Conservation (phyloP, 2,888 invertebrate species). For the Listrodromus nycthemerus region DNA sequence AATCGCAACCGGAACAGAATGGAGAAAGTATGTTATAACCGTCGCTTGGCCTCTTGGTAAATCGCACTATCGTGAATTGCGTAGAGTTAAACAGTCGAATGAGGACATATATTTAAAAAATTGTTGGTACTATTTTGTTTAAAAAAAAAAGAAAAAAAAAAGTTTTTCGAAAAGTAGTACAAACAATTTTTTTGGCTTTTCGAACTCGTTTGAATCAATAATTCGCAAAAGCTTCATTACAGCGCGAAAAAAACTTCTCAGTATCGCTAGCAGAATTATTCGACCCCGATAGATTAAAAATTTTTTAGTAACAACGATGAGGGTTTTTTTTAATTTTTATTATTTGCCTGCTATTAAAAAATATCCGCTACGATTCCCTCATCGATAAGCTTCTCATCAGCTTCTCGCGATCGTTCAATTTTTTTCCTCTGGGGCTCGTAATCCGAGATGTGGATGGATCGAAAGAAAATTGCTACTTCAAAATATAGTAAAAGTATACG, state of each 20-base stretch:
- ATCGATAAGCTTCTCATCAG: neutral
- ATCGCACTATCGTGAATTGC: neutral
- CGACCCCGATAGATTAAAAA: too few species aligned
- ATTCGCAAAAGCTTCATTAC: neutral
- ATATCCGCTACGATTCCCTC: neutral
- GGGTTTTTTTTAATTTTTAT: too few species aligned
- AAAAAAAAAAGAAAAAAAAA: neutral
- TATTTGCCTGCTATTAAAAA: too few species aligned
- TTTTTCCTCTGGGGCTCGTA: neutral
- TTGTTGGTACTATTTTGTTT: neutral
- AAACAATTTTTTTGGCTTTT: neutral
- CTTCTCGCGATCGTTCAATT: constrained; percentile 1
- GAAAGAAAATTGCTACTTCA: neutral
- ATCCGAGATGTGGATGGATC: neutral
- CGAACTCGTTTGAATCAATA: neutral
- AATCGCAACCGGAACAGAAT: neutral
- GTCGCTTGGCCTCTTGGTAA: neutral
- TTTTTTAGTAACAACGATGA: too few species aligned
- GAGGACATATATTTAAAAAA: constrained; percentile 5
- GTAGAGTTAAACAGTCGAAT: neutral
- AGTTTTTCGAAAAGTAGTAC: neutral
- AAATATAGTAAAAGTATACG: neutral
- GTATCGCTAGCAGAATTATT: too few species aligned
- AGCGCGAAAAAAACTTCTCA: neutral
- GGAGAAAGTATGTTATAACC: neutral